Evolutionary conservation across 2,113 vertebrate genomes (phyloP).

Genomic region (Bufo bufo): DNA sequence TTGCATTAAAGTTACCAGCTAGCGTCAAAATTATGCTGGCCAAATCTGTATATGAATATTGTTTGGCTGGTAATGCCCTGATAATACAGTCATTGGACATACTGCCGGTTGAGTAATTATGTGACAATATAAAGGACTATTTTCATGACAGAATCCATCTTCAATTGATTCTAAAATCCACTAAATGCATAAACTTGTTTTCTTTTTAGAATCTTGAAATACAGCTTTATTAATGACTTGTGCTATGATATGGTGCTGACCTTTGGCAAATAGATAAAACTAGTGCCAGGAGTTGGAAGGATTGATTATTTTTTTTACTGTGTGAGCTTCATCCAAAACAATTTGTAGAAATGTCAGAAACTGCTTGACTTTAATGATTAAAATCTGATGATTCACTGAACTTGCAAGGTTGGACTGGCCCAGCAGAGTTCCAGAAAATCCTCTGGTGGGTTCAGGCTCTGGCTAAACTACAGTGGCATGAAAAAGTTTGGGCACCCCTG

Average conservation of each 20-base stretch:
- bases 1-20: no score
- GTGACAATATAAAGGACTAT: neutral
- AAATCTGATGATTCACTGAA: neutral
- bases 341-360: neutral
- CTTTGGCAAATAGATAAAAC: neutral
- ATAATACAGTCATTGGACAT: neutral
- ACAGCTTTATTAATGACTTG: neutral
- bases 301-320: constrained; percentile 12
- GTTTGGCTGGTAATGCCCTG: neutral
- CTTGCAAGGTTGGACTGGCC: neutral
- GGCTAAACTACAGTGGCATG: no score
- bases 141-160: neutral
- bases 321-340: neutral
- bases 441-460: neutral
- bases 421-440: neutral
- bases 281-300: neutral
- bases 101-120: neutral
- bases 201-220: neutral
- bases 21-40: no score
- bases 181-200: neutral
- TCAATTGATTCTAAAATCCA: constrained; percentile 16
- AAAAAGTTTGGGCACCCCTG: no score
- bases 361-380: neutral
- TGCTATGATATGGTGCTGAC: neutral
- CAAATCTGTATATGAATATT: neutral